These are phyloP conservation scores for Entomyzon cyanotis DNA, from an alignment of 2,113 vertebrate species.

Conservation along the genomic window DNA sequence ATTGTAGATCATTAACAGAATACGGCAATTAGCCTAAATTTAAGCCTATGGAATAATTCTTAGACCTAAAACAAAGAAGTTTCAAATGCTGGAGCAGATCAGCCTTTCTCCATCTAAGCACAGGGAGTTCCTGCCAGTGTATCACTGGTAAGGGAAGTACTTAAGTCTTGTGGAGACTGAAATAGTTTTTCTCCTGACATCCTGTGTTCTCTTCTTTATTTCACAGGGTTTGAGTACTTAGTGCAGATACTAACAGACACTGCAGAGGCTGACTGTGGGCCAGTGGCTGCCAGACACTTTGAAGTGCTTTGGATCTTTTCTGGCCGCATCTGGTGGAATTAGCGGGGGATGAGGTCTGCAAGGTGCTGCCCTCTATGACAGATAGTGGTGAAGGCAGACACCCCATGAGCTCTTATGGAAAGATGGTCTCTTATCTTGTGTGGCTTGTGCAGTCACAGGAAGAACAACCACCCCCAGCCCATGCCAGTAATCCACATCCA, in stretches of 20 bases:
- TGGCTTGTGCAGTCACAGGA: background rate
- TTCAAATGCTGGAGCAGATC: background rate
- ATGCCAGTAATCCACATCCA: background rate
- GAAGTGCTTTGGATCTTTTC: background rate
- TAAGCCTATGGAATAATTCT: background rate
- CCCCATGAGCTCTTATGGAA: background rate
- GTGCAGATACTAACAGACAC: accelerated
- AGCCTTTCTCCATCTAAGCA: background rate
- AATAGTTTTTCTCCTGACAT: background rate
- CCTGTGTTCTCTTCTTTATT: background rate
- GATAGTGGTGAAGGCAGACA: background rate
- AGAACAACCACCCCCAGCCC: background rate
- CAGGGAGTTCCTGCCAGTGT: background rate
- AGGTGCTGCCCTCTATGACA: accelerated
- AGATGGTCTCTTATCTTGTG: background rate
- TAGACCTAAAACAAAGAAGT: background rate
- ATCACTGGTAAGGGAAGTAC: background rate
- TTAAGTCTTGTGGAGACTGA: background rate
- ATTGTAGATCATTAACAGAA: background rate
- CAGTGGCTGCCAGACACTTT: background rate
- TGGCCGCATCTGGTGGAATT: no score
- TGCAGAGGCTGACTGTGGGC: background rate
- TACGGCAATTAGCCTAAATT: background rate
- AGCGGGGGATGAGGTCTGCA: background rate
- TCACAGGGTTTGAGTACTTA: background rate